Evolutionary conservation across 2,888 invertebrate species (phyloP).

Genomic region (Megalurothrips usitatus): DNA sequence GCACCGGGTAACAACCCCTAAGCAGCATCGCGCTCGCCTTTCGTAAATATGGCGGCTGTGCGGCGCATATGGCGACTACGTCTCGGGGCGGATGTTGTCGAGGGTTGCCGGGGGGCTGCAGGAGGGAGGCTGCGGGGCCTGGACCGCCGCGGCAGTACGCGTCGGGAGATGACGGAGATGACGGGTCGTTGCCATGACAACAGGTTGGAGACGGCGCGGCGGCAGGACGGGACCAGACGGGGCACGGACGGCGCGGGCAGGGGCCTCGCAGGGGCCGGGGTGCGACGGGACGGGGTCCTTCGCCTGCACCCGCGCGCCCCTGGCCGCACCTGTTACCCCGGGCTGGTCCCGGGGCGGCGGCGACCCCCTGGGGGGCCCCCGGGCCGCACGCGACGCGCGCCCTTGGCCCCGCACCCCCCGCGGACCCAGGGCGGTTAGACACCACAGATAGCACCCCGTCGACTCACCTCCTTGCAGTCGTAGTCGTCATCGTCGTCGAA

Average conservation of each 20-base stretch:
- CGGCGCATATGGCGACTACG: too few relatives aligned
- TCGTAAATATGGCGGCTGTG: too few relatives aligned
- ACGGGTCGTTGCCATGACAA: conserved; percentile 2
- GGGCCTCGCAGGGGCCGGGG: neutral
- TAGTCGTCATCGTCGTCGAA: conserved; percentile 34
- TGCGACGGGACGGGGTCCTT: neutral
- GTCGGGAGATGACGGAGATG: neutral
- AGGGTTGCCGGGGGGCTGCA: too few relatives aligned
- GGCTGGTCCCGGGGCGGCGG: neutral
- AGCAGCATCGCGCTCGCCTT: too few relatives aligned
- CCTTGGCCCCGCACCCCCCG: too few relatives aligned
- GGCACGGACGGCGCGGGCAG: neutral
- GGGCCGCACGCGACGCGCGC: neutral
- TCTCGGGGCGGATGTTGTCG: too few relatives aligned
- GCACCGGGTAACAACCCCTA: too few relatives aligned
- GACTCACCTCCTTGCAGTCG: conserved; percentile 36
- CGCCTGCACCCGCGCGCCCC: neutral
- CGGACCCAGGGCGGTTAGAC: too few relatives aligned
- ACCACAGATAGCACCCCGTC: too few relatives aligned
- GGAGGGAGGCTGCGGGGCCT: neutral
- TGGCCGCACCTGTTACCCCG: neutral
- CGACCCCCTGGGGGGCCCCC: neutral
- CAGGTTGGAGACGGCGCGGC: neutral
- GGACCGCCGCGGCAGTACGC: neutral
- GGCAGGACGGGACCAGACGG: neutral